These are phyloP conservation scores for Arrhopalites spinosus DNA, from an alignment of 2,888 invertebrate species.

Conservation along the genomic window DNA sequence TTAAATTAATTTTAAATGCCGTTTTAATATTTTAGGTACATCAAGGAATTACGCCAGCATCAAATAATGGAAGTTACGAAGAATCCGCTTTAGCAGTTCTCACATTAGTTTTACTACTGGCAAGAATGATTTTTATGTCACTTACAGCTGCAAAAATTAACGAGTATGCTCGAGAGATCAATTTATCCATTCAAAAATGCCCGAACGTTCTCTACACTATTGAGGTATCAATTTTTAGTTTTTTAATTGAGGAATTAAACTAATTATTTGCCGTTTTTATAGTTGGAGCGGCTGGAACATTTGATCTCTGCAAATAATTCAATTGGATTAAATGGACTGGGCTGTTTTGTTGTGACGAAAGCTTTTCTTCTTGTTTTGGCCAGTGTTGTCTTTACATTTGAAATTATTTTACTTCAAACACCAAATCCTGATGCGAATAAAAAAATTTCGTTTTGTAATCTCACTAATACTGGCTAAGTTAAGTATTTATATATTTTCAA, in stretches of 20 bases:
- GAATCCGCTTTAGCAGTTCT: not conserved
- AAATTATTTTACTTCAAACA: constrained; percentile 48
- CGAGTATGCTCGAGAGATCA: constrained; percentile 49
- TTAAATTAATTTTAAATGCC: not conserved
- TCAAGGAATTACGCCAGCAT: constrained; percentile 44
- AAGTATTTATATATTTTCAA: no score
- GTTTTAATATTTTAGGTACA: no score
- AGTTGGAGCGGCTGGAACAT: constrained; percentile 51
- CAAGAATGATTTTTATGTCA: constrained; percentile 42
- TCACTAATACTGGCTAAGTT: no score
- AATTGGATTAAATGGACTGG: constrained; percentile 48
- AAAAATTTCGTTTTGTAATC: not conserved
- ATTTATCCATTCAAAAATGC: constrained; percentile 45
- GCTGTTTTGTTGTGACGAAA: constrained; percentile 48
- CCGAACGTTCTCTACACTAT: constrained; percentile 42
- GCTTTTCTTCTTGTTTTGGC: constrained; percentile 47
- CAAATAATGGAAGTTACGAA: not conserved
- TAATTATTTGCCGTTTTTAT: not conserved
- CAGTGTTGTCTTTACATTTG: constrained; percentile 52
- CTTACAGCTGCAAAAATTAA: constrained; percentile 45
- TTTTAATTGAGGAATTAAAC: not conserved
- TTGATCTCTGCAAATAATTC: constrained; percentile 41
- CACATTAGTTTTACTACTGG: constrained; percentile 40
- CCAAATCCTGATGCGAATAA: constrained; percentile 17
- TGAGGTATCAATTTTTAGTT: constrained; percentile 39